Percentiles rank a stretch among this genome's conserved stretches.
Evolutionary conservation across 1,140 invertebrate species (phyloP).

Genomic region (Saccostrea glomerata): DNA sequence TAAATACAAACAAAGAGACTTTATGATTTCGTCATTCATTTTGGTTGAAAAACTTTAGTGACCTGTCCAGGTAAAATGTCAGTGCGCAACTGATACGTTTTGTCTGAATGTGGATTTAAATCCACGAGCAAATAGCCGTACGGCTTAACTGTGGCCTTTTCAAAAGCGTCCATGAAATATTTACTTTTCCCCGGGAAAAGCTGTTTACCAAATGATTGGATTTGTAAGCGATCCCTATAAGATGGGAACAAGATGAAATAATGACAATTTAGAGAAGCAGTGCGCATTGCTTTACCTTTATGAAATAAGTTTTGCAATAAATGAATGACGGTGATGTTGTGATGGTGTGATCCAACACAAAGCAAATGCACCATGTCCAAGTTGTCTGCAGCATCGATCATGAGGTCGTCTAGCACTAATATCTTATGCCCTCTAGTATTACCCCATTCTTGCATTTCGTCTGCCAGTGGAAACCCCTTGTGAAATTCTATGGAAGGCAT

Average conservation of each 20-base stretch:
- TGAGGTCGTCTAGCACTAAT: slow-evolving; percentile 50
- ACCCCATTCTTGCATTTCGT: slow-evolving; percentile 13
- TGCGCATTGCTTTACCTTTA: slow-evolving; percentile 47
- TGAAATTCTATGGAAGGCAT: slow-evolving; percentile 29
- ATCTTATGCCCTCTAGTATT: not conserved
- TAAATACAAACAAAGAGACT: slow-evolving; percentile 3
- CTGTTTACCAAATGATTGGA: slow-evolving; percentile 48
- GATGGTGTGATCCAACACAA: slow-evolving; percentile 47
- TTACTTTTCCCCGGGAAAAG: slow-evolving; percentile 48
- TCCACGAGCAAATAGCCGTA: slow-evolving; percentile 46
- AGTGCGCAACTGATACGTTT: slow-evolving; percentile 31
- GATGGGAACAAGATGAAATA: slow-evolving; percentile 50
- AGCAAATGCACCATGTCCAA: slow-evolving; percentile 26
- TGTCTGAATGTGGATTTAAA: slow-evolving; percentile 34
- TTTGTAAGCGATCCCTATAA: slow-evolving; percentile 47
- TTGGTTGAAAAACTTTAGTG: slow-evolving; percentile 35
- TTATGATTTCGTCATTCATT: slow-evolving; percentile 13
- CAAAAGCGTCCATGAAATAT: slow-evolving; percentile 53
- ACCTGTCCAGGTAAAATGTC: slow-evolving; percentile 39
- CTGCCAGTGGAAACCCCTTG: slow-evolving; percentile 23
- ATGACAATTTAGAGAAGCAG: slow-evolving; percentile 45
- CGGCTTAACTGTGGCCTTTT: not conserved
- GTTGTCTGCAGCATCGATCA: slow-evolving; percentile 39
- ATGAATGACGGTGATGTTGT: slow-evolving; percentile 51
- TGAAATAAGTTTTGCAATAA: slow-evolving; percentile 54